phyloP scores from a whole-genome alignment of 2,888 invertebrate genomes.

The Epsilonema sp. region DNA sequence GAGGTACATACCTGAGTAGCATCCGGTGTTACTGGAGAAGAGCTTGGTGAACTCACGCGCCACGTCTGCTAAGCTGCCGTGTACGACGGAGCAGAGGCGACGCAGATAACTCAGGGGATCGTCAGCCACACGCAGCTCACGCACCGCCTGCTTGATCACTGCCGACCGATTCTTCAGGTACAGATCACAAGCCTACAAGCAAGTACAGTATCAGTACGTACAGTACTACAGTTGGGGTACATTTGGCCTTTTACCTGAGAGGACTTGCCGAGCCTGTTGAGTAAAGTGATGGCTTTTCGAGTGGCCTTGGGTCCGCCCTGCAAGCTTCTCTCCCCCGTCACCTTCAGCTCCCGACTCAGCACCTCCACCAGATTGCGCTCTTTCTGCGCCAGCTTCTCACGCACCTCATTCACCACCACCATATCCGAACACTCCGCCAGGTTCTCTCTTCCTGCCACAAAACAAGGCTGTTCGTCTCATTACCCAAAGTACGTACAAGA shows the following conservation, averaged over 20 bases:
- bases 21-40: slow-evolving; percentile 6
- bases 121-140: slow-evolving; percentile 47
- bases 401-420: slow-evolving; percentile 4
- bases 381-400: slow-evolving; percentile 4
- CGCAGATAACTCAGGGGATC: slow-evolving; percentile 57
- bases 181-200: slow-evolving; percentile 51
- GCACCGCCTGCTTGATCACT: slow-evolving; percentile 55
- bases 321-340: slow-evolving; percentile 67
- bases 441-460: slow-evolving; percentile 9
- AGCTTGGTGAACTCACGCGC: slow-evolving; percentile 15
- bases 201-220: background rate
- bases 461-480: no score
- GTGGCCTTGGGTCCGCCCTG: slow-evolving; percentile 65
- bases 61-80: slow-evolving; percentile 56
- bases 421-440: slow-evolving; percentile 5
- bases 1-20: slow-evolving; percentile 6
- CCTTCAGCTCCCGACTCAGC: slow-evolving; percentile 65
- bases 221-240: background rate
- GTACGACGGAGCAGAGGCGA: slow-evolving; percentile 60
- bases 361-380: slow-evolving; percentile 41
- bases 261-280: slow-evolving; percentile 53
- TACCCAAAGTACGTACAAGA: background rate
- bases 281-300: slow-evolving; percentile 57
- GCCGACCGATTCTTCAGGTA: slow-evolving; percentile 60
- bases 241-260: slow-evolving; percentile 37